Evolutionary conservation across 2,797 vertebrate genomes (phyloP), one percentile per base, ranked within the genome.

Genomic region (Leptodactylus fallax): DNA sequence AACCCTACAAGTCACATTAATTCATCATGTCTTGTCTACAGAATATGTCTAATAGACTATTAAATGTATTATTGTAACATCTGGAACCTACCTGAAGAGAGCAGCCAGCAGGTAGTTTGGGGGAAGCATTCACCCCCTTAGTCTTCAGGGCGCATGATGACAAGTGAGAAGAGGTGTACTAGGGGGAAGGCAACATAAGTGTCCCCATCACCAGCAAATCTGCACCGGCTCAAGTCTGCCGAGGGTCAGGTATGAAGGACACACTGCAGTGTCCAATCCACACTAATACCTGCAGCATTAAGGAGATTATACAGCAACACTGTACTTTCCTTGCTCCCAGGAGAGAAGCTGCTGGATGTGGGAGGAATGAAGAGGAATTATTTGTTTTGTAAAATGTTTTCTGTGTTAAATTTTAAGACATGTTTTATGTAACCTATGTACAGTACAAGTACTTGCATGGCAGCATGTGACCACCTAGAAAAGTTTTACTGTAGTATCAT

Each of bases 201-300:
- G 74, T 92, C 92, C 92, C 93, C 92, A 92, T 95, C 94, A 87
- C 92, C 90, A 77, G 7, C 14, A 55, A 60, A 80, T 81, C 91
- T 87, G 88, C 90, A 82, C 90, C 86, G 71, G 61, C 3, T 6
- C 82, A 92, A 91, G 83, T 90, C 91, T 92, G 90, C 88, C 91
- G 91, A 89, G 83, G 95, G 93, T 94, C 91, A 94, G 94, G 91
- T 94, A 85, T 94, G 95, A 95, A 97, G 97, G 97, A 94, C 97
- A 93, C 92, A 91, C 91, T 92, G 86, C 88, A 91, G 94, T 92
- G 95, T 95, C 94, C 94, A 96, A 96, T 95, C 94, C 95, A 95
- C 91, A 93, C 95, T 97, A 97, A 98, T 96, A 96, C 96, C 95
- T 91, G 90, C 94, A 94, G 95, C 90, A 93, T 92, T 98, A 98